Percentiles rank a stretch among this genome's conserved stretches.
These are phyloP conservation scores for Diadema setosum DNA, from an alignment of 35 echinoderm and acorn worm species.

Conservation along the genomic window DNA sequence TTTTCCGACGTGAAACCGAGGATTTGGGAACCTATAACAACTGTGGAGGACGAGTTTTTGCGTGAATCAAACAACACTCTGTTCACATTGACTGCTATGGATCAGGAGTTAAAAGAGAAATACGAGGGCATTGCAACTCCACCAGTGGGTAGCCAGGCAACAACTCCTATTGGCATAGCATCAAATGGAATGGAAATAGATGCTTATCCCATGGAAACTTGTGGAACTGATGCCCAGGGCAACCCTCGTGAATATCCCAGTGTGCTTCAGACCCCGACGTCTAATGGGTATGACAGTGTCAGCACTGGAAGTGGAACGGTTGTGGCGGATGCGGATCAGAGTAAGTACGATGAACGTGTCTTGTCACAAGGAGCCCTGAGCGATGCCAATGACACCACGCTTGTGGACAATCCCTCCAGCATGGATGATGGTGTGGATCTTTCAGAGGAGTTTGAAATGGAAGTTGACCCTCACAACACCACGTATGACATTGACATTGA, in stretches of 20 bases:
- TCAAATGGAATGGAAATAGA: constrained; percentile 23
- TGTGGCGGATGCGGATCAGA: neutral
- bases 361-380: neutral
- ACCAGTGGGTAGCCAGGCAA: neutral
- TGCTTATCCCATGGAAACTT: neutral
- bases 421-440: constrained; percentile 40
- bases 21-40: constrained; percentile 91
- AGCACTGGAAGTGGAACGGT: neutral
- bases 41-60: constrained; percentile 86
- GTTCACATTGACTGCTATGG: constrained; percentile 1
- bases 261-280: neutral
- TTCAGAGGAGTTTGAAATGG: constrained; percentile 28
- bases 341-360: neutral
- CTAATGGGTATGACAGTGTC: neutral
- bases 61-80: neutral
- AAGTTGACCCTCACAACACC: constrained; percentile 12
- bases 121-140: neutral
- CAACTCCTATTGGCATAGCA: neutral
- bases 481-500: constrained; percentile 1
- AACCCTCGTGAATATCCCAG: neutral
- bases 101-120: neutral
- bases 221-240: neutral
- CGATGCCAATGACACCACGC: constrained; percentile 13
- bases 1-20: constrained; percentile 58
- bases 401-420: constrained; percentile 49